Evolutionary conservation across 2,113 vertebrate species (phyloP).

Genomic region (Bambusicola thoracicus): DNA sequence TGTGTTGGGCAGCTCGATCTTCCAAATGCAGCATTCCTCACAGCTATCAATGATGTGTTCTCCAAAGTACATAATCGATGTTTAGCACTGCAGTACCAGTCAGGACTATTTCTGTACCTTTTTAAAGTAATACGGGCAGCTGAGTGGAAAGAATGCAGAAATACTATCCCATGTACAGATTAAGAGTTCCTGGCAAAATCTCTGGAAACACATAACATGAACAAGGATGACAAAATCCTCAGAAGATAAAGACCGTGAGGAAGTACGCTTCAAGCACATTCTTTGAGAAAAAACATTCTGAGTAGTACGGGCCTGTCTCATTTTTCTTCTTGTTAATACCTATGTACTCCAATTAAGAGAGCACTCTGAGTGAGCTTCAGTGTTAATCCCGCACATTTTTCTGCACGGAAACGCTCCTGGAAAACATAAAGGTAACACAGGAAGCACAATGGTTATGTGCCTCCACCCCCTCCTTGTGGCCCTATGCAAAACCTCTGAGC

Average conservation of each 20-base stretch:
- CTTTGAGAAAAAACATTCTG: neutral
- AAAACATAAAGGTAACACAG: neutral
- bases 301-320: neutral
- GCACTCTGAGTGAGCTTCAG: neutral
- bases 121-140: neutral
- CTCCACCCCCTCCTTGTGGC: neutral
- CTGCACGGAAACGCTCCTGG: neutral
- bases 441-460: neutral
- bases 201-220: neutral
- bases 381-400: neutral
- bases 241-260: neutral
- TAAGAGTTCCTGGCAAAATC: neutral
- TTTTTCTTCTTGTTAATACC: neutral
- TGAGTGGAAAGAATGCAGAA: neutral
- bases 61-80: neutral
- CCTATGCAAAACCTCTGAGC: neutral
- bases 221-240: neutral
- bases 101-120: neutral
- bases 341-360: neutral
- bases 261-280: neutral
- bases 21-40: neutral
- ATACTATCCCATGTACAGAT: neutral
- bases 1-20: neutral
- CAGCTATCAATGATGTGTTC: neutral
- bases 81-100: neutral